Conservation (phyloP, 2,113 vertebrate species). For the Parotia lawesii region DNA sequence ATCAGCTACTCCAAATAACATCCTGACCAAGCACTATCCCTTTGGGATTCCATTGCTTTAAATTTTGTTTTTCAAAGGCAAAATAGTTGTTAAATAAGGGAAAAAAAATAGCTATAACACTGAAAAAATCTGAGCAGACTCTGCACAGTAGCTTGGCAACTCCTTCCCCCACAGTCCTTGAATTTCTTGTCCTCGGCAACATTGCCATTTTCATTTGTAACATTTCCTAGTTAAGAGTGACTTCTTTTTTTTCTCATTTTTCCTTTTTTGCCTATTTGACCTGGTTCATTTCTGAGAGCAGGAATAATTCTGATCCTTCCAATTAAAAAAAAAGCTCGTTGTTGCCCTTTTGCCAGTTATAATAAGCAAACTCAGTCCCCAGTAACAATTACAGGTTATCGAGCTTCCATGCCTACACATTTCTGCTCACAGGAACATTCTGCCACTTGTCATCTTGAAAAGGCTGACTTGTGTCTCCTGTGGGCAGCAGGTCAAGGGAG, state of each 20-base stretch:
- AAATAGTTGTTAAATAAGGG: background rate
- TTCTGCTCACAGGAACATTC: background rate
- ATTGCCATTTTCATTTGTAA: background rate
- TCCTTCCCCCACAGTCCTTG: background rate
- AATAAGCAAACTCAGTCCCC: background rate
- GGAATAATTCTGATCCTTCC: background rate
- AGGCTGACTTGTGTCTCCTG: background rate
- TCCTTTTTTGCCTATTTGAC: background rate
- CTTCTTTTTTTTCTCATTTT: background rate
- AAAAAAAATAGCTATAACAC: background rate
- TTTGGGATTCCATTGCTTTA: background rate
- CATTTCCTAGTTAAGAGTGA: background rate
- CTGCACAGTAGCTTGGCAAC: background rate
- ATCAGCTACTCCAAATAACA: background rate
- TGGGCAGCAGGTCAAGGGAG: background rate
- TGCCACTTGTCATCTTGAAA: background rate
- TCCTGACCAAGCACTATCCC: background rate
- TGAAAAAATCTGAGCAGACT: background rate
- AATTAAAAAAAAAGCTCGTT: background rate
- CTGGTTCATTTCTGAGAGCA: background rate
- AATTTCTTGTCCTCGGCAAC: background rate
- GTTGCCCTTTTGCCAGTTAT: slow-evolving; percentile 1
- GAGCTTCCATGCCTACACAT: background rate
- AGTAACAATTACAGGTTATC: background rate
- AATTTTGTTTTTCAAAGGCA: background rate